Base-by-base conservation (phyloP, 2,888 invertebrate species). In the Campoletis raptor region DNA sequence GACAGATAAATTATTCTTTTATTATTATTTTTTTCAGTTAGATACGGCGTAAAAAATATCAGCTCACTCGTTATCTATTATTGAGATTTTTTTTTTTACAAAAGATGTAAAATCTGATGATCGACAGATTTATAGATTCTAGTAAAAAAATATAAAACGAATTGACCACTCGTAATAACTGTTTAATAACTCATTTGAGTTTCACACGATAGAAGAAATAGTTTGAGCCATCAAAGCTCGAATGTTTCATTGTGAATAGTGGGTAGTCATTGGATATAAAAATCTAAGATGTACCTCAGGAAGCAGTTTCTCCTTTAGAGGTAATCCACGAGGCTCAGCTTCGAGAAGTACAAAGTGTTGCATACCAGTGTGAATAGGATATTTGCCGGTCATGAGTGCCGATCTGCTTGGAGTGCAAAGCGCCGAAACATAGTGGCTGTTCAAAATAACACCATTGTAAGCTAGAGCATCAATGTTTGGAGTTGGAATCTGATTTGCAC, bases 381-480 rank as follows among this genome's bases (percentile, higher is more conserved):
- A 97, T 94, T 97, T 97, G 54, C 98, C 98, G 0, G 98, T 98
- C 84, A 97, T 95, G 0, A 98, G 95, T 0, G 98, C 97, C 1
- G 97, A 95, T 86, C 98, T 95, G 0, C 98, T 97, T 0, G 98
- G 98, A 0, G 98, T 97, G 92, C 98, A 98, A 85, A 97, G 96
- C 0, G 98, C 97, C 89, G 97, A 97, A 2, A 97, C 97, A 93
- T 98, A 98, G 92, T 98, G 97, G 91, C 97, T 97, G 93, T 98
- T 97, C 30, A 98, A 95, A 77, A 98, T 96, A n/a, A 98, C 96
- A 5, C 98, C 98, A 92, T 97, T 96, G 92, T 97, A 97, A 0
- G 97, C 98, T 88, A 98, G 92, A 0, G 97, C 96, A 94, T 98
- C 98, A 83, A 98, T 97, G 93, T 98, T 98, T 0, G 98, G 98